A percentile compares a stretch with the other conserved stretches of the same genome.
Evolutionary conservation across 2,797 vertebrate species (phyloP).

Genomic region (Micromesistius poutassou): DNA sequence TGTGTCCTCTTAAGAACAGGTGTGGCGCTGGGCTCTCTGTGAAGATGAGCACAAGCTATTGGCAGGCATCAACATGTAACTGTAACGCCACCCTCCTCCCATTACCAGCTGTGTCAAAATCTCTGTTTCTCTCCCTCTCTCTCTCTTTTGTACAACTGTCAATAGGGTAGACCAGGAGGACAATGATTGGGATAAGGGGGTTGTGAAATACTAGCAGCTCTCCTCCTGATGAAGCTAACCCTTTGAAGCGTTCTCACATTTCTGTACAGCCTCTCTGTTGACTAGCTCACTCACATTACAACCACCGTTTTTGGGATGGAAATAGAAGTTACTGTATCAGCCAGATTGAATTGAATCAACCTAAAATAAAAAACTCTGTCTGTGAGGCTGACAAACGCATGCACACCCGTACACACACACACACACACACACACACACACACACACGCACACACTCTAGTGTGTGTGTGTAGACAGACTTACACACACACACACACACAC

Average conservation of each 20-base stretch:
- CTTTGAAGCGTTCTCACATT: neutral
- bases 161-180: neutral
- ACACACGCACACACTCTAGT: no score
- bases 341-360: neutral
- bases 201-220: neutral
- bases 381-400: neutral
- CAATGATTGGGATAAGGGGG: neutral
- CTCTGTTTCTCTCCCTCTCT: constrained; percentile 2
- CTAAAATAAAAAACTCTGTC: neutral
- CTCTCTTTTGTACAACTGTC: neutral
- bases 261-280: neutral
- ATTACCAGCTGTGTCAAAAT: neutral
- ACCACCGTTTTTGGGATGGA: neutral
- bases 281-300: neutral
- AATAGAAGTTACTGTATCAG: neutral
- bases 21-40: neutral
- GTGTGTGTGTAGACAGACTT: no score
- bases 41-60: neutral
- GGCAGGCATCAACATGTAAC: constrained; percentile 8
- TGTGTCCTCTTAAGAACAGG: neutral
- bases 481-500: no score
- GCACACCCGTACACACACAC: no score
- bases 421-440: neutral
- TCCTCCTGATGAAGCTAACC: neutral
- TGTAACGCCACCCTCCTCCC: neutral